Percentiles rank a stretch among this genome's conserved stretches.
These are phyloP conservation scores for Halocynthia aurantium DNA, from an alignment of 23 tunicate species.

Conservation along the genomic window DNA sequence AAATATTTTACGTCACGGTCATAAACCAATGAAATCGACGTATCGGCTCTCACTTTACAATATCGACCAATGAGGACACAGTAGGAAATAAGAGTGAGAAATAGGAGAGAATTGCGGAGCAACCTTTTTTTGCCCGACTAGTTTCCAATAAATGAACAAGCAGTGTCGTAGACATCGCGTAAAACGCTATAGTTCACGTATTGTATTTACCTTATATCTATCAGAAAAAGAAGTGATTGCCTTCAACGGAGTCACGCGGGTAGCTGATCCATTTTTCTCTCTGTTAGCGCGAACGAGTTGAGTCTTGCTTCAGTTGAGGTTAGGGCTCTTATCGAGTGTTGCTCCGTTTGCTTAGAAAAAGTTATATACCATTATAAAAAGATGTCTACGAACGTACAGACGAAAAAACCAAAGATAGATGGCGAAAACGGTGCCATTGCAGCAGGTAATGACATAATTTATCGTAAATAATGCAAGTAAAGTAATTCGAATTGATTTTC, in stretches of 20 bases:
- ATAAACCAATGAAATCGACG: constrained; percentile 20
- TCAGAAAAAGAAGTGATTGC: not conserved
- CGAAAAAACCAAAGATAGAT: constrained; percentile 61
- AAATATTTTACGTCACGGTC: not conserved
- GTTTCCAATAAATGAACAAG: not conserved
- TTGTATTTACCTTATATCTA: constrained; percentile 1
- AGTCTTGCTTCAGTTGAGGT: not conserved
- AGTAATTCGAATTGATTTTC: too few relatives aligned
- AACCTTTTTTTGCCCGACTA: not conserved
- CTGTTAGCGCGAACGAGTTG: not conserved
- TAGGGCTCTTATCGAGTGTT: not conserved
- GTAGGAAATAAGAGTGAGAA: constrained; percentile 21
- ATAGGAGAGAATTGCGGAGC: constrained; percentile 3
- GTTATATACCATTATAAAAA: not conserved
- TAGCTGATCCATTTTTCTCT: not conserved
- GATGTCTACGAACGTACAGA: constrained; percentile 45
- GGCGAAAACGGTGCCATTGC: constrained; percentile 38
- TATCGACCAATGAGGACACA: not conserved
- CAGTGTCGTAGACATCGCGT: constrained; percentile 1
- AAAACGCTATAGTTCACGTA: not conserved
- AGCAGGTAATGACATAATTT: too few relatives aligned
- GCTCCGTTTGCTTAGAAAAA: not conserved
- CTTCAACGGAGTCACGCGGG: not conserved
- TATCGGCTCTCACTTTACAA: not conserved
- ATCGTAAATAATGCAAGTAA: too few relatives aligned